Evolutionary conservation across 2,113 vertebrate genomes (phyloP).

Genomic region (Corydoras maculifer): DNA sequence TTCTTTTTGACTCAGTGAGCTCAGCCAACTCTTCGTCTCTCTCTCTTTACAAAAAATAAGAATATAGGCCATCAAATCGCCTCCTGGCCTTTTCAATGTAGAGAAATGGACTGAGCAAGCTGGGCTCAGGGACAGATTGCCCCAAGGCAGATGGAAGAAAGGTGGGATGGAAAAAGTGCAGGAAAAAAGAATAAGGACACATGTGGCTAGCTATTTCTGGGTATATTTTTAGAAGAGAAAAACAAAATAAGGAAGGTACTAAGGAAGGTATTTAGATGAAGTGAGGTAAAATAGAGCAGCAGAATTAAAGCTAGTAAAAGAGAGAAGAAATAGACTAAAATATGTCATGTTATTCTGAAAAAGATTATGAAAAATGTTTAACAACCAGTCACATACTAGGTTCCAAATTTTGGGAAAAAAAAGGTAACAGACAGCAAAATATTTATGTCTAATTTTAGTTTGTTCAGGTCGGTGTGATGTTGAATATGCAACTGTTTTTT

Average conservation of each 20-base stretch:
- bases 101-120: not conserved
- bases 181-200: slow-evolving; percentile 32
- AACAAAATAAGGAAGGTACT: not conserved
- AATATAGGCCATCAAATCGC: slow-evolving; percentile 19
- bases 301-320: not conserved
- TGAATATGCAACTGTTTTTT: too few relatives aligned
- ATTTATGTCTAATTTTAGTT: too few relatives aligned
- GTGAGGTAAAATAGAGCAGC: not conserved
- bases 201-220: slow-evolving; percentile 29
- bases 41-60: slow-evolving; percentile 6
- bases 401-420: too few relatives aligned
- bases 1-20: slow-evolving; percentile 30
- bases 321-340: too few relatives aligned
- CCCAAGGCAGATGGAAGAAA: slow-evolving; percentile 8
- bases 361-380: too few relatives aligned
- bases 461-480: too few relatives aligned
- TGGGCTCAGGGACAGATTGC: not conserved
- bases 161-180: not conserved
- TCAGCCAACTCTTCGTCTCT: slow-evolving; percentile 16
- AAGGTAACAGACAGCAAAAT: too few relatives aligned
- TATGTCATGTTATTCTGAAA: too few relatives aligned
- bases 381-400: too few relatives aligned
- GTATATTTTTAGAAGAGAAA: not conserved
- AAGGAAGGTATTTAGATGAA: too few relatives aligned
- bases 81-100: slow-evolving; percentile 3